Conservation (phyloP, 1,140 invertebrate genomes). For the Rhizoglyphus robini region DNA sequence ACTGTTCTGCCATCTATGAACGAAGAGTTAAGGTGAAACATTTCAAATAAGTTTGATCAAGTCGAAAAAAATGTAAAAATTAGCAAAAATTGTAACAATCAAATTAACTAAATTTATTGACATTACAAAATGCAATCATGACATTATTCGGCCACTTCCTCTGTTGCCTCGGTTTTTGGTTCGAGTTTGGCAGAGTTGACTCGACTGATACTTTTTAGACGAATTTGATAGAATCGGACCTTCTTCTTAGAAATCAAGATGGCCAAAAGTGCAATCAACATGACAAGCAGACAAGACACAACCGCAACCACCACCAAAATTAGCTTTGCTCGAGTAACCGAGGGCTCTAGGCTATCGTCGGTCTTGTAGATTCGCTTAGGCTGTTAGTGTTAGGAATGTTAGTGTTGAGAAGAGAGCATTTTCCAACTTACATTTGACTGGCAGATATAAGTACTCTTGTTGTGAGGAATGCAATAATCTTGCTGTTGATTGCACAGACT, state of each 20-base stretch:
- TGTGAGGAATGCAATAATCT: conserved; percentile 4
- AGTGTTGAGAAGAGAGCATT: too few relatives aligned
- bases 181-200: neutral
- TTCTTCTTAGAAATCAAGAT: neutral
- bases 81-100: too few relatives aligned
- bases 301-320: too few relatives aligned
- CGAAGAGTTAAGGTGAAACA: too few relatives aligned
- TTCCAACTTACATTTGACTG: neutral
- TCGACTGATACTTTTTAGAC: neutral
- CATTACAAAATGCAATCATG: too few relatives aligned
- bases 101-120: too few relatives aligned
- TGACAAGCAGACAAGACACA: neutral
- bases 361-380: neutral
- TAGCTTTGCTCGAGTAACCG: too few relatives aligned
- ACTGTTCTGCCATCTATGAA: too few relatives aligned
- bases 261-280: neutral
- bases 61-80: too few relatives aligned
- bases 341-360: too few relatives aligned
- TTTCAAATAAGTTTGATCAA: too few relatives aligned
- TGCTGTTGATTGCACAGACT: neutral
- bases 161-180: neutral
- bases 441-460: neutral
- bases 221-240: conserved; percentile 5
- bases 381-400: too few relatives aligned
- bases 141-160: conserved; percentile 6